Conservation (phyloP, 1,140 invertebrate species). For the Drosophila kurseongensis region DNA sequence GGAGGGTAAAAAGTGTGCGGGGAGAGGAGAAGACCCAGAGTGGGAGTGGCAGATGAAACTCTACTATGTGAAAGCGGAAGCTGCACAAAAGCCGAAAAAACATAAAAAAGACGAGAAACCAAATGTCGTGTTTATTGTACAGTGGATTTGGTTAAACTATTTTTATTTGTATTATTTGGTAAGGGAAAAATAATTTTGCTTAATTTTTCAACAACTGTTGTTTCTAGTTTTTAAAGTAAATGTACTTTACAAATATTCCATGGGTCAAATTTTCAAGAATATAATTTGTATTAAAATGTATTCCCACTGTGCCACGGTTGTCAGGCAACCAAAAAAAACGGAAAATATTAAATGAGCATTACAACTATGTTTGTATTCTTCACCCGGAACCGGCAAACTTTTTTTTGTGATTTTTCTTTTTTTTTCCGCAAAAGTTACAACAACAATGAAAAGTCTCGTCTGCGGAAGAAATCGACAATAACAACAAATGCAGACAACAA, state of each 20-base stretch:
- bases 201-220: no score
- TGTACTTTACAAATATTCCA: no score
- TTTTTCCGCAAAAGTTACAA: constrained; percentile 19
- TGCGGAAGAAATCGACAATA: constrained; percentile 1
- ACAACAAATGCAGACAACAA: constrained; percentile 50
- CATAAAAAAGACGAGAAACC: constrained; percentile 12
- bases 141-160: neutral
- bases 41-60: constrained; percentile 19
- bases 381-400: constrained; percentile 35
- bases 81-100: constrained; percentile 32
- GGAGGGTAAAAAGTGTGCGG: constrained; percentile 9
- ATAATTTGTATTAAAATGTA: no score
- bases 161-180: neutral
- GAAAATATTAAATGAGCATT: constrained; percentile 47
- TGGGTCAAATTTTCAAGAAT: no score
- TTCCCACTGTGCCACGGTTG: constrained; percentile 19
- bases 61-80: constrained; percentile 49
- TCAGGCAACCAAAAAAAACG: constrained; percentile 14
- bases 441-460: constrained; percentile 32
- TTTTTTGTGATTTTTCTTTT: constrained; percentile 10
- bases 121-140: constrained; percentile 12
- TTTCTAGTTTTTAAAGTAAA: no score
- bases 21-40: neutral
- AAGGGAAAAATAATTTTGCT: no score
- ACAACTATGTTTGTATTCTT: constrained; percentile 37